A percentile compares a stretch with the other conserved stretches of the same genome.
These are phyloP conservation scores for Adelphocoris suturalis DNA, from an alignment of 2,888 invertebrate genomes.

Conservation along the genomic window DNA sequence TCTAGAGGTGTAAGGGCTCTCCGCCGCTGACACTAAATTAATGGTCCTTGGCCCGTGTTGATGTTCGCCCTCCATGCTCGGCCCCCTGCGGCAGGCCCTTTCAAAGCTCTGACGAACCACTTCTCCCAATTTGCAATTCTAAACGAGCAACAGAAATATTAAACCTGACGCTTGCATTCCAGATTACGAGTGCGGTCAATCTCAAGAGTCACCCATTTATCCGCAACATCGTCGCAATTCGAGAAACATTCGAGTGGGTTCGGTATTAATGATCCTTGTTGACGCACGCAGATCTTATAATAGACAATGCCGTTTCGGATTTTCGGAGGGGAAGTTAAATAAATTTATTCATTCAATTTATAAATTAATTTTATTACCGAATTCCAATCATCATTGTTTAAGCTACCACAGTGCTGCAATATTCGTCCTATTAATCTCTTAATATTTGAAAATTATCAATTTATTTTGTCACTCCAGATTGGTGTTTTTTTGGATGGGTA, in stretches of 20 bases:
- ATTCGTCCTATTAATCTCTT: too few species aligned
- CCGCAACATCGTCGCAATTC: not conserved
- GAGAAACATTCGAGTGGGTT: not conserved
- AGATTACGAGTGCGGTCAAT: not conserved
- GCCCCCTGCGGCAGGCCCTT: not conserved
- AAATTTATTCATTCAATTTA: too few species aligned
- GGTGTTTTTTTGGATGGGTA: too few species aligned
- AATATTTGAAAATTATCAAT: too few species aligned
- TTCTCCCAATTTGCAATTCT: constrained; percentile 26
- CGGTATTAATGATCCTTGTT: not conserved
- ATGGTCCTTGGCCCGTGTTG: not conserved
- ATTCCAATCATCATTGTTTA: too few species aligned
- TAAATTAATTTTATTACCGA: too few species aligned
- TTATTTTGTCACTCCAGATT: too few species aligned
- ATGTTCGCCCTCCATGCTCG: not conserved
- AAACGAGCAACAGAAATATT: not conserved
- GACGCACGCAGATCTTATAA: too few species aligned
- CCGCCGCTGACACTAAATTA: not conserved
- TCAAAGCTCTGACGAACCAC: not conserved
- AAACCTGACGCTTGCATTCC: not conserved
- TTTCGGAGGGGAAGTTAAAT: too few species aligned
- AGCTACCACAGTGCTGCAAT: too few species aligned
- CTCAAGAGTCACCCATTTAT: not conserved
- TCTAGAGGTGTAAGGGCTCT: constrained; percentile 21
- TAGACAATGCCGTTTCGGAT: too few species aligned